A percentile compares a stretch with the other conserved stretches of the same genome.
Conservation (phyloP, 2,888 invertebrate genomes). For the Melinaea menophilus region DNA sequence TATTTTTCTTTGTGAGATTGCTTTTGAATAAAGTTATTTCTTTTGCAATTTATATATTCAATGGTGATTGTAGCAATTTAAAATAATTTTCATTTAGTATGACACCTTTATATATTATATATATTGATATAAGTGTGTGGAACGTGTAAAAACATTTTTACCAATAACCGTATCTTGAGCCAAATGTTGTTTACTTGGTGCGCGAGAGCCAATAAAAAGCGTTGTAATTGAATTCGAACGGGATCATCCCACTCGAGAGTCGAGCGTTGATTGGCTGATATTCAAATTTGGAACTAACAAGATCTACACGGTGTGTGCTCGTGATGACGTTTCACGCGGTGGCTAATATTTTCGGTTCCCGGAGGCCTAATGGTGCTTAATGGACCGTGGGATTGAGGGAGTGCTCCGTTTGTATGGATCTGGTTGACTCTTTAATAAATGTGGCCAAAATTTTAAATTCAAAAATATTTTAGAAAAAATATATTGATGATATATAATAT, state of each 20-base stretch:
- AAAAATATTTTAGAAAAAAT: too few relatives aligned
- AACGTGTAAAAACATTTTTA: background rate
- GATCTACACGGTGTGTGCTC: conserved; percentile 59
- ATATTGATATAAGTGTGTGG: background rate
- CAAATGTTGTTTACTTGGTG: conserved; percentile 39
- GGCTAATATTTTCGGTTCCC: conserved; percentile 71
- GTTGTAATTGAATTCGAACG: conserved; percentile 57
- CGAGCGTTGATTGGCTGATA: conserved; percentile 74
- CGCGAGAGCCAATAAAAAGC: conserved; percentile 38
- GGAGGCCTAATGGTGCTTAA: conserved; percentile 51
- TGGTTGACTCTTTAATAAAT: conserved; percentile 19
- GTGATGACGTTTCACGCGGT: conserved; percentile 61
- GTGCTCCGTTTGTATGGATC: conserved; percentile 32
- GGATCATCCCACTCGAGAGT: conserved; percentile 54
- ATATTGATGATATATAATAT: too few relatives aligned
- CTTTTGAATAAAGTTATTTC: background rate
- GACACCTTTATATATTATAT: conserved; percentile 3
- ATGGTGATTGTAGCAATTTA: background rate
- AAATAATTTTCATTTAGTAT: background rate
- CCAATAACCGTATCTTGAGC: background rate
- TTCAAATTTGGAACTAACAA: conserved; percentile 71
- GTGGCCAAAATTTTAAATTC: background rate
- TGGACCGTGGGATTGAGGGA: conserved; percentile 63
- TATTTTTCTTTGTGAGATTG: background rate
- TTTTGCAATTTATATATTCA: background rate